These are phyloP conservation scores for Ypsolopha sequella DNA, from an alignment of 2,888 invertebrate species.

Conservation along the genomic window DNA sequence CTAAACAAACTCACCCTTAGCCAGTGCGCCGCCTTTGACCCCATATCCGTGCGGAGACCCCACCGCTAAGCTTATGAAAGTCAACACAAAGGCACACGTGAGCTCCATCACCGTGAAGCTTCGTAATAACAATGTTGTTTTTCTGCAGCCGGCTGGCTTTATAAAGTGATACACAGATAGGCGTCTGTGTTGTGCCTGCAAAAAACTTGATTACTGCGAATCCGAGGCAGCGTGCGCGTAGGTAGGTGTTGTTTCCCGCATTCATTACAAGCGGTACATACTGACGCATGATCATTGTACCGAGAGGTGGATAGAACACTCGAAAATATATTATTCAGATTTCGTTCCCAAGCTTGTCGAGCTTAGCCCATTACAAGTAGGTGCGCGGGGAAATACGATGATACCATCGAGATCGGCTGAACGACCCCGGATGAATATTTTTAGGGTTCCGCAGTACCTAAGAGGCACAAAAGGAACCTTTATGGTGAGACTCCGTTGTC, in stretches of 20 bases:
- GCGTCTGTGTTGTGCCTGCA: slow-evolving; percentile 39
- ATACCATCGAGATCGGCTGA: neutral
- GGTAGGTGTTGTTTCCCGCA: slow-evolving; percentile 38
- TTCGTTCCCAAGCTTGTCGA: neutral
- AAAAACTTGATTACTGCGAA: slow-evolving; percentile 59
- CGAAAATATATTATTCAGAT: slow-evolving; percentile 24
- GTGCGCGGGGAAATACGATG: neutral
- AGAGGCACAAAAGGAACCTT: no score
- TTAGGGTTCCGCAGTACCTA: no score
- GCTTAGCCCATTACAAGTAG: neutral
- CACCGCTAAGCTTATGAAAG: slow-evolving; percentile 32
- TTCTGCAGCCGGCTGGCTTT: slow-evolving; percentile 42
- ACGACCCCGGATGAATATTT: neutral
- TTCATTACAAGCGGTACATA: slow-evolving; percentile 24
- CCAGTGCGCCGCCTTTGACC: slow-evolving; percentile 42
- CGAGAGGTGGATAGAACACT: slow-evolving; percentile 12
- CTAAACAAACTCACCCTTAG: slow-evolving; percentile 31
- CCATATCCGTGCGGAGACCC: slow-evolving; percentile 54
- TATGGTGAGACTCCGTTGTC: no score
- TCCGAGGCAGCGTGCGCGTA: slow-evolving; percentile 42
- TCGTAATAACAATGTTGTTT: slow-evolving; percentile 49
- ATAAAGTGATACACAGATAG: slow-evolving; percentile 64
- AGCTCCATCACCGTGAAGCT: slow-evolving; percentile 60
- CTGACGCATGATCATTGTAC: slow-evolving; percentile 24
- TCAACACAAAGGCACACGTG: slow-evolving; percentile 39